Conservation (phyloP, 2,888 invertebrate species). For the Girardia tigrina region DNA sequence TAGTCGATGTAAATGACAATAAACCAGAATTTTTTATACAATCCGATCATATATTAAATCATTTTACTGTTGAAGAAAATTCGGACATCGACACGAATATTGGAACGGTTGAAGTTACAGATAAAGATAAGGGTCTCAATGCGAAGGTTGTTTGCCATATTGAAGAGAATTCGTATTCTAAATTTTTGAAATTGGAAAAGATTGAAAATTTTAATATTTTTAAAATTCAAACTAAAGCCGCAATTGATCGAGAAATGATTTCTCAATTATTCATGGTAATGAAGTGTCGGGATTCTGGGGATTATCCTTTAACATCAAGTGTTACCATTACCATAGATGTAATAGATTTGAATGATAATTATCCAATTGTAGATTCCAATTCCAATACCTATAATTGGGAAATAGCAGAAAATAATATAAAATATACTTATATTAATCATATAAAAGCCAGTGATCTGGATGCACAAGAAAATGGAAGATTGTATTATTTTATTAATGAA, state of each 20-base stretch:
- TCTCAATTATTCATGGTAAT: not conserved
- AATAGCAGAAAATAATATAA: not conserved
- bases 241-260: not conserved
- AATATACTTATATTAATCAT: not conserved
- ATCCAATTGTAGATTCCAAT: not conserved
- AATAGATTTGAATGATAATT: not conserved
- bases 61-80: not conserved
- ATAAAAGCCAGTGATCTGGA: not conserved
- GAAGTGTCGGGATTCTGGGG: not conserved
- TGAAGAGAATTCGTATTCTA: not conserved
- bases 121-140: slow-evolving; percentile 2
- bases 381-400: not conserved
- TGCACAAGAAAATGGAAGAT: not conserved
- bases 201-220: not conserved
- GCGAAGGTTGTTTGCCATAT: not conserved
- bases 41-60: not conserved
- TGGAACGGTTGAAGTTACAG: not conserved
- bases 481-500: not conserved
- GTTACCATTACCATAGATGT: not conserved
- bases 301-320: not conserved
- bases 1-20: not conserved
- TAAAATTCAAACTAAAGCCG: not conserved
- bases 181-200: not conserved
- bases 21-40: not conserved
- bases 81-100: not conserved